Conservation (phyloP, 2,888 invertebrate genomes). For the Polyommatus iphigenia region DNA sequence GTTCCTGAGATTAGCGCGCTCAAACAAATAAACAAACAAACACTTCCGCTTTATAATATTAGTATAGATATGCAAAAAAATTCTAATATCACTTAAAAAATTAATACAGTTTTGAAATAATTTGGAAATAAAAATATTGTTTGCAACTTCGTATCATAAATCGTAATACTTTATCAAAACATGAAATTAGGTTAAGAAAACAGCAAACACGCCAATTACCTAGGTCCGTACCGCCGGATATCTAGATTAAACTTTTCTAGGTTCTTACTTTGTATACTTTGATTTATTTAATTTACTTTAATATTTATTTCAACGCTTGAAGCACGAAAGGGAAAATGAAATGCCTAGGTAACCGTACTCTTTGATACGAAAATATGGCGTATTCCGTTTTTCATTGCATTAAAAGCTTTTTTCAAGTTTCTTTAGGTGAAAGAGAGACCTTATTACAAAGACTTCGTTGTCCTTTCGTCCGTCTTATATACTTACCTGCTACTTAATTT, state of each 20-base stretch:
- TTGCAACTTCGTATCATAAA: not conserved
- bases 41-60: too few species aligned
- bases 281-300: not conserved
- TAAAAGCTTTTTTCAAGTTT: too few species aligned
- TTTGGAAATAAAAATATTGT: not conserved
- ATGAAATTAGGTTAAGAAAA: not conserved
- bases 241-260: not conserved
- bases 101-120: not conserved
- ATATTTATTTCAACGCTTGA: not conserved
- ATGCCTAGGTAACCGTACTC: not conserved
- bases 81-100: too few species aligned
- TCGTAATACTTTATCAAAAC: conserved; percentile 1
- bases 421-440: too few species aligned
- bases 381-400: too few species aligned
- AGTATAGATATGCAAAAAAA: too few species aligned
- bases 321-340: not conserved
- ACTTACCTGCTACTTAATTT: too few species aligned
- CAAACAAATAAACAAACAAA: too few species aligned
- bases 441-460: too few species aligned
- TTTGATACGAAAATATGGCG: too few species aligned
- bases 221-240: not conserved
- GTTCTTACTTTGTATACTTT: not conserved
- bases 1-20: too few species aligned
- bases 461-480: too few species aligned
- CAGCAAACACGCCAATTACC: not conserved